Evolutionary conservation across 2,113 vertebrate species (phyloP).

Genomic region (Pycnonotus jocosus): DNA sequence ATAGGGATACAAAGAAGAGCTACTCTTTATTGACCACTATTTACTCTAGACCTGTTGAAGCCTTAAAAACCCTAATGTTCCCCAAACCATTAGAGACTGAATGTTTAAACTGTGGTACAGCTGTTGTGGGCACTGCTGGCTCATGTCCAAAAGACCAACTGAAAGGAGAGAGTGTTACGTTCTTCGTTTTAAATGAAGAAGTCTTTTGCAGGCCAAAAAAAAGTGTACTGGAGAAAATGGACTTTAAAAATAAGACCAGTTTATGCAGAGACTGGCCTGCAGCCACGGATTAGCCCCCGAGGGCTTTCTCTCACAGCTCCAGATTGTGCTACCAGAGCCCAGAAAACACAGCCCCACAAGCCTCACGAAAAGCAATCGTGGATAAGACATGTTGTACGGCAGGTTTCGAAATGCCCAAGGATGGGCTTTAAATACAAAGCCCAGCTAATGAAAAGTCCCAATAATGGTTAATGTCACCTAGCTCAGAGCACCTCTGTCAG

Average conservation of each 20-base stretch:
- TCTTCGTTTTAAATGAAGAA: conserved; percentile 67
- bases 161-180: conserved; percentile 69
- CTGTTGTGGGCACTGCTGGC: conserved; percentile 66
- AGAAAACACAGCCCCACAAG: not conserved
- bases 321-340: conserved; percentile 8
- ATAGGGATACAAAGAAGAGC: conserved; percentile 48
- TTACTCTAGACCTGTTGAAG: conserved; percentile 64
- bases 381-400: not conserved
- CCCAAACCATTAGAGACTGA: conserved; percentile 55
- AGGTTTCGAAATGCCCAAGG: not conserved
- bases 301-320: conserved; percentile 52
- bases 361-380: not conserved
- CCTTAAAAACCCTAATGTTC: conserved; percentile 67
- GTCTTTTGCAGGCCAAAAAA: conserved; percentile 63
- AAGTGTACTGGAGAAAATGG: conserved; percentile 55
- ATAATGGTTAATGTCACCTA: not conserved
- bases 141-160: conserved; percentile 39
- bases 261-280: conserved; percentile 62
- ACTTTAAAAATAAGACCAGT: conserved; percentile 65
- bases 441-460: not conserved
- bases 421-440: not conserved
- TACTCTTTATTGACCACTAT: conserved; percentile 56
- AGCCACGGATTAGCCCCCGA: conserved; percentile 37
- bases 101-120: conserved; percentile 71
- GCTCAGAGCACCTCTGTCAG: not conserved